A percentile compares a stretch with the other conserved stretches of the same genome.
Conservation (phyloP, 2,797 vertebrate genomes). For the Rhyacichthys aspro region DNA sequence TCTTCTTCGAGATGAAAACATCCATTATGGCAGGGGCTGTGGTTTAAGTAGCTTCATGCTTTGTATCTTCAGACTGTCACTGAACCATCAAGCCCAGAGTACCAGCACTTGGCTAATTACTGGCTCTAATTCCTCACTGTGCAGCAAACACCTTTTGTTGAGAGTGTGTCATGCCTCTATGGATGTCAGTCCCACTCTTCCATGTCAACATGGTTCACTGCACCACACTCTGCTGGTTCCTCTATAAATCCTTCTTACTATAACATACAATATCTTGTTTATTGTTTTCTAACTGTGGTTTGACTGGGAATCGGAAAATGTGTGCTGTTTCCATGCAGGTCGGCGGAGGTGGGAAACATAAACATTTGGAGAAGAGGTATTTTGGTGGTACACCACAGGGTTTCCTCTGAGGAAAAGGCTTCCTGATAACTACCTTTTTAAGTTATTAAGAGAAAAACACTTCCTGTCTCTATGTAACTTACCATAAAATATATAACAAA, state of each 20-base stretch:
- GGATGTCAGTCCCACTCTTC: slow-evolving; percentile 68
- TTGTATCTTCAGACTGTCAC: slow-evolving; percentile 56
- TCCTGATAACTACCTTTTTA: slow-evolving; percentile 62
- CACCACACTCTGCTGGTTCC: slow-evolving; percentile 55
- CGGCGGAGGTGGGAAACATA: slow-evolving; percentile 61
- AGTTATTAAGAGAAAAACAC: slow-evolving; percentile 42
- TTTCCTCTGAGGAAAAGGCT: slow-evolving; percentile 54
- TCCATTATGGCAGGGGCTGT: slow-evolving; percentile 66
- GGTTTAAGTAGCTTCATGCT: slow-evolving; percentile 73
- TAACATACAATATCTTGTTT: slow-evolving; percentile 52
- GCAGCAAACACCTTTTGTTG: slow-evolving; percentile 64
- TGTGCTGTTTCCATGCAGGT: slow-evolving; percentile 67
- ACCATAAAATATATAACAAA: too few species aligned
- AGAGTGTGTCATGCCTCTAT: slow-evolving; percentile 65
- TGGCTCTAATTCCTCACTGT: slow-evolving; percentile 70
- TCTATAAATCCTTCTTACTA: slow-evolving; percentile 28
- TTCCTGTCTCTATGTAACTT: slow-evolving; percentile 29
- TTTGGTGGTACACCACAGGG: slow-evolving; percentile 26
- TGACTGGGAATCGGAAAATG: slow-evolving; percentile 41
- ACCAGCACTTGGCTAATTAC: slow-evolving; percentile 81
- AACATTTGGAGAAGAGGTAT: slow-evolving; percentile 48
- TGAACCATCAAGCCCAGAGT: slow-evolving; percentile 81
- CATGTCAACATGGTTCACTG: slow-evolving; percentile 59
- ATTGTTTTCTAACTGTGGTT: slow-evolving; percentile 41
- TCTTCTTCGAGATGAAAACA: slow-evolving; percentile 65